Percentiles rank a stretch among this genome's conserved stretches.
Evolutionary conservation across 2,113 vertebrate species (phyloP).

Genomic region (Paratilapia polleni): DNA sequence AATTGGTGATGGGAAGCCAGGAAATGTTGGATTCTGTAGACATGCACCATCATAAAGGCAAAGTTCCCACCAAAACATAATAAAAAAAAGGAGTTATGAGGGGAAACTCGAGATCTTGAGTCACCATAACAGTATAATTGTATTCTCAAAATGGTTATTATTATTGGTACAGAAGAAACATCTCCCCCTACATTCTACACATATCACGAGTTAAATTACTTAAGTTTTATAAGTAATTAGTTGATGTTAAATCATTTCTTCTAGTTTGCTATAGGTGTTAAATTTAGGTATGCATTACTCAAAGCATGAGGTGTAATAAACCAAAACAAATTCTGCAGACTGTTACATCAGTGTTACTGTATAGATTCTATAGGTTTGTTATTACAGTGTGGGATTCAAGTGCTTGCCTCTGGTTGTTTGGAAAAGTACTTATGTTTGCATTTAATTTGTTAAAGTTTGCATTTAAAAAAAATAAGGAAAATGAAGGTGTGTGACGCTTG

Average conservation of each 20-base stretch:
- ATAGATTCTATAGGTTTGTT: not conserved
- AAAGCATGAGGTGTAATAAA: not conserved
- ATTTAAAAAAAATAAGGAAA: not conserved
- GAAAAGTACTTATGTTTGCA: not conserved
- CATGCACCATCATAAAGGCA: not conserved
- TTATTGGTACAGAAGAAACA: not conserved
- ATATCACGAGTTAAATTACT: not conserved
- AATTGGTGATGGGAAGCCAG: not conserved
- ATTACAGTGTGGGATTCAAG: not conserved
- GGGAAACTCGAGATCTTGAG: not conserved
- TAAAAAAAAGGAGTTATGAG: not conserved
- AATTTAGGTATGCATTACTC: not conserved
- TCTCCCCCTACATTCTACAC: not conserved
- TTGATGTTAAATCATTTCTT: not conserved
- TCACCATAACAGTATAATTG: not conserved
- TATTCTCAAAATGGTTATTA: not conserved
- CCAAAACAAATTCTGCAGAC: not conserved
- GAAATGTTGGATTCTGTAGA: not conserved
- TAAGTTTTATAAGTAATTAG: not conserved
- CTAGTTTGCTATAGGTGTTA: not conserved
- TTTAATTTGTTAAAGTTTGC: conserved; percentile 12
- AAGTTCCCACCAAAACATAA: not conserved
- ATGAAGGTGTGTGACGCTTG: not conserved
- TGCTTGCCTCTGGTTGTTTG: not conserved
- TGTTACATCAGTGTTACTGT: not conserved